Evolutionary conservation across 2,888 invertebrate genomes (phyloP).

Genomic region (Leucania comma): DNA sequence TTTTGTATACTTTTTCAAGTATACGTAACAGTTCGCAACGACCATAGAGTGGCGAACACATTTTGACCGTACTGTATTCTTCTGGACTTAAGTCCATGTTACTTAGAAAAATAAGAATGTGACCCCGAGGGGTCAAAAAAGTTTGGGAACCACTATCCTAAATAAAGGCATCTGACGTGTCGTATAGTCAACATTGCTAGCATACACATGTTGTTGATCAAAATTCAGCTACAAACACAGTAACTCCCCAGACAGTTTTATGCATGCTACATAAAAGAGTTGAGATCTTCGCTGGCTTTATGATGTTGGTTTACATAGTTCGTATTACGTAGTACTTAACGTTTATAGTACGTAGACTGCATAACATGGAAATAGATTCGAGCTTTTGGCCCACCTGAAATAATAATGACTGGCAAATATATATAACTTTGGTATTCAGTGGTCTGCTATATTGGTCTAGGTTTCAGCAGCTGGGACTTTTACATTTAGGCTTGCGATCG

Average conservation of each 20-base stretch:
- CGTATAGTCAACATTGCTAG: not conserved
- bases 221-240: not conserved
- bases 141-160: too few species aligned
- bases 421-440: slow-evolving; percentile 21
- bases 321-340: slow-evolving; percentile 25
- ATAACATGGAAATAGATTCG: slow-evolving; percentile 30
- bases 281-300: not conserved
- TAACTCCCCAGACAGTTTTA: not conserved
- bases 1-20: too few species aligned
- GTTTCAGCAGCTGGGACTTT: not conserved
- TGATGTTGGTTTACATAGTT: slow-evolving; percentile 25
- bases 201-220: not conserved
- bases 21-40: too few species aligned
- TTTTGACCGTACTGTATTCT: too few species aligned
- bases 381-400: slow-evolving; percentile 38
- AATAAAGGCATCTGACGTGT: not conserved
- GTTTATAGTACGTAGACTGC: slow-evolving; percentile 36
- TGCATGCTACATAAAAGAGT: slow-evolving; percentile 8
- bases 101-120: too few species aligned
- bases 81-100: too few species aligned
- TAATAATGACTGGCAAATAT: slow-evolving; percentile 35
- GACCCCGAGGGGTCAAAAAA: too few species aligned
- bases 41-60: too few species aligned
- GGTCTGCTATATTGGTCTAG: slow-evolving; percentile 10
- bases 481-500: not conserved